Conservation (phyloP, 2,888 invertebrate species). For the Lydus trimaculatus region DNA sequence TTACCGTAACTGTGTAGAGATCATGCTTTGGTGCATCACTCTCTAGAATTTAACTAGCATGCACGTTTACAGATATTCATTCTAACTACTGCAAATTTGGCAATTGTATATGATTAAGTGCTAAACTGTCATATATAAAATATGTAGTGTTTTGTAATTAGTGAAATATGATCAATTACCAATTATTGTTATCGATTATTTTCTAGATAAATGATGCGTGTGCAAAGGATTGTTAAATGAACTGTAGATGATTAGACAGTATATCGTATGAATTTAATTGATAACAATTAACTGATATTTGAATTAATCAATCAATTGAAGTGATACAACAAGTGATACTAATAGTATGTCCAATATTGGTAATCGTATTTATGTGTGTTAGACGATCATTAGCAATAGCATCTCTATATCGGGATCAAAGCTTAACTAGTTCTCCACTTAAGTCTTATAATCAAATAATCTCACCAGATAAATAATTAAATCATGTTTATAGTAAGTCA, state of each 20-base stretch:
- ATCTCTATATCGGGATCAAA: not conserved
- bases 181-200: not conserved
- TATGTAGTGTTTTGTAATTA: not conserved
- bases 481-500: not conserved
- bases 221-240: not conserved
- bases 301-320: conserved; percentile 22
- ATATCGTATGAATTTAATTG: not conserved
- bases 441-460: not conserved
- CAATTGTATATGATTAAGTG: not conserved
- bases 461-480: not conserved
- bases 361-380: not conserved
- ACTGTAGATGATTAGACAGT: not conserved
- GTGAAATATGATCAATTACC: not conserved
- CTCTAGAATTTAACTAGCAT: not conserved
- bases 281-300: conserved; percentile 13
- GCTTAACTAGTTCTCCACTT: not conserved
- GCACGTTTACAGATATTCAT: not conserved
- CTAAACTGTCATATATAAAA: not conserved
- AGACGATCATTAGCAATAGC: not conserved
- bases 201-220: not conserved
- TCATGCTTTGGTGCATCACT: no score
- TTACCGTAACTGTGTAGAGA: no score
- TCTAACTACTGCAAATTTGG: not conserved
- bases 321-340: conserved; percentile 16
- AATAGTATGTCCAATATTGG: conserved; percentile 4